Percentiles rank a stretch among this genome's conserved stretches.
These are phyloP conservation scores for Perizoma affinitatum DNA, from an alignment of 2,888 invertebrate species.

Conservation along the genomic window DNA sequence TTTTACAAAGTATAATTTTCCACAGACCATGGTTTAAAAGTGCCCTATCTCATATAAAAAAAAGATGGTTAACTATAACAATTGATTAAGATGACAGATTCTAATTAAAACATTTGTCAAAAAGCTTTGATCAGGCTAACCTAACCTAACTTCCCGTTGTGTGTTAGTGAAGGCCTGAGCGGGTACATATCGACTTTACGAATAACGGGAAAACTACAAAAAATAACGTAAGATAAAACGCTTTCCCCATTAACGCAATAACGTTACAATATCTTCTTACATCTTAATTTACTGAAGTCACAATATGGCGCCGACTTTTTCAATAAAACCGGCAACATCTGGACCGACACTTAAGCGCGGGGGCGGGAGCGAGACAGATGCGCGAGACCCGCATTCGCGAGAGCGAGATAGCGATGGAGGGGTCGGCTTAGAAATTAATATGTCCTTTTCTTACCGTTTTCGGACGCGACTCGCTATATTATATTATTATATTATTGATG, in stretches of 20 bases:
- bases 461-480: conserved; percentile 64
- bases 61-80: no score
- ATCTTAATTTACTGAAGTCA: conserved; percentile 80
- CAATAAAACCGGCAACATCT: conserved; percentile 82
- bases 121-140: no score
- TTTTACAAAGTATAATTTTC: no score
- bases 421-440: conserved; percentile 75
- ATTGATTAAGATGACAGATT: no score
- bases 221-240: conserved; percentile 35
- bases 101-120: no score
- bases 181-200: conserved; percentile 1
- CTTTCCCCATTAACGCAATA: conserved; percentile 48
- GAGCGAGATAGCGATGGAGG: conserved; percentile 56
- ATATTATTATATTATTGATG: conserved; percentile 79
- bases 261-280: conserved; percentile 57
- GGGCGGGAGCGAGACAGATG: conserved; percentile 60
- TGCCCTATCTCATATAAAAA: no score
- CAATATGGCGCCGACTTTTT: conserved; percentile 81
- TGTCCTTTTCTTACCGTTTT: conserved; percentile 78
- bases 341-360: conserved; percentile 77
- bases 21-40: no score
- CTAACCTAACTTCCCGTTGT: no score
- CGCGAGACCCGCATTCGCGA: conserved; percentile 35
- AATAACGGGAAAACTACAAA: conserved; percentile 26
- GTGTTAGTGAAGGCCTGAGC: no score